Conservation (phyloP, 1,140 invertebrate species). For the Drosophila arawakana region DNA sequence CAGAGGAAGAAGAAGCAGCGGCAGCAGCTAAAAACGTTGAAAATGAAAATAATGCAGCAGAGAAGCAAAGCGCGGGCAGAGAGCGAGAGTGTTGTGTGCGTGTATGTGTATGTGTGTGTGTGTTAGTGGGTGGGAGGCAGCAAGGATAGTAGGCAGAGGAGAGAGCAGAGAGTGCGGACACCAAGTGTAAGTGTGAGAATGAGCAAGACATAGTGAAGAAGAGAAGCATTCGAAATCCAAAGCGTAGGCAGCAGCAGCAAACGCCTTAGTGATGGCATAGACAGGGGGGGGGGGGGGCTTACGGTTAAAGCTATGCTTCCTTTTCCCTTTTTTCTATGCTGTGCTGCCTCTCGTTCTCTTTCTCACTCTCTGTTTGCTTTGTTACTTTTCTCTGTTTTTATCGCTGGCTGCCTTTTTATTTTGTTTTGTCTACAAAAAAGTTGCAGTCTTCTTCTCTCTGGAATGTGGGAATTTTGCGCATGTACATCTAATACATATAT, state of each 20-base stretch:
- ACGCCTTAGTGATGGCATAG: slow-evolving; percentile 8
- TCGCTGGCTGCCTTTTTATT: slow-evolving; percentile 32
- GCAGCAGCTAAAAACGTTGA: slow-evolving; percentile 64
- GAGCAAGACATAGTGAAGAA: background rate
- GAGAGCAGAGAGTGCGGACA: slow-evolving; percentile 1
- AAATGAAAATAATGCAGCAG: slow-evolving; percentile 80
- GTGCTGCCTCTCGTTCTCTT: background rate
- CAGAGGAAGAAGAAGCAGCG: slow-evolving; percentile 23
- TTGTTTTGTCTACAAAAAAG: slow-evolving; percentile 58
- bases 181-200: slow-evolving; percentile 10
- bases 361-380: background rate
- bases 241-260: slow-evolving; percentile 38
- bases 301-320: slow-evolving; percentile 22
- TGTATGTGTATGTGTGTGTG: too few relatives aligned
- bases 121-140: slow-evolving; percentile 16
- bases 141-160: background rate
- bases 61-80: slow-evolving; percentile 29
- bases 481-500: slow-evolving; percentile 77
- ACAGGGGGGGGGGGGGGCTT: background rate
- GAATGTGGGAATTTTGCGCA: slow-evolving; percentile 75
- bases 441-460: slow-evolving; percentile 33
- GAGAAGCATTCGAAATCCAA: background rate
- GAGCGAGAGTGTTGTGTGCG: slow-evolving; percentile 51
- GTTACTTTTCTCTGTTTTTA: slow-evolving; percentile 5
- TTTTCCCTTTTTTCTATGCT: background rate